Percentiles rank a stretch among this genome's conserved stretches.
Evolutionary conservation across 2,113 vertebrate genomes (phyloP).

Genomic region (Stomatorhinus ivindoensis): DNA sequence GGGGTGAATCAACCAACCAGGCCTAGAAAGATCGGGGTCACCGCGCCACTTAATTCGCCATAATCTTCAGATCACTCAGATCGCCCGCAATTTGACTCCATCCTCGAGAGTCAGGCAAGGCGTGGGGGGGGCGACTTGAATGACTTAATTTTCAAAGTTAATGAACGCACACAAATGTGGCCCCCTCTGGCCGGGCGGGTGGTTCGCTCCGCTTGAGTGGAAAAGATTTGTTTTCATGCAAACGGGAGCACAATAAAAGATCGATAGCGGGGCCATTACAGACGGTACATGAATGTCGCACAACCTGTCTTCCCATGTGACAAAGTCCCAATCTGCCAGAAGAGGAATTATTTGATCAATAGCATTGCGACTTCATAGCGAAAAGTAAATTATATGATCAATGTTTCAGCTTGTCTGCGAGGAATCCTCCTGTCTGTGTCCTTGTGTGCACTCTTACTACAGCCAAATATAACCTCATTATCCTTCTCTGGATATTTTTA

Average conservation of each 20-base stretch:
- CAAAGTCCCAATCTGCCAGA: slow-evolving; percentile 49
- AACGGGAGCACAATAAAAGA: slow-evolving; percentile 43
- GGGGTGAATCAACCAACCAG: slow-evolving; percentile 41
- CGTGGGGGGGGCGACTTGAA: slow-evolving; percentile 28
- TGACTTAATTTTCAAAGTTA: slow-evolving; percentile 48
- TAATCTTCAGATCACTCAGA: slow-evolving; percentile 57
- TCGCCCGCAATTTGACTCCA: slow-evolving; percentile 34
- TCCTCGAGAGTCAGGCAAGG: slow-evolving; percentile 33
- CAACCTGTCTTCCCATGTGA: slow-evolving; percentile 62
- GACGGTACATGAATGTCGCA: slow-evolving; percentile 55
- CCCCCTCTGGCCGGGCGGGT: slow-evolving; percentile 29
- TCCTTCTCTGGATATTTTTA: neutral
- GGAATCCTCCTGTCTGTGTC: neutral
- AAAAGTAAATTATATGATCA: slow-evolving; percentile 73
- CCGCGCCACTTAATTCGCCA: slow-evolving; percentile 53
- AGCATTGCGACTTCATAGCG: slow-evolving; percentile 58
- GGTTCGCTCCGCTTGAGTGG: slow-evolving; percentile 36
- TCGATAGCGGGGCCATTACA: slow-evolving; percentile 63
- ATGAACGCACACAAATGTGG: slow-evolving; percentile 44
- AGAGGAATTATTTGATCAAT: slow-evolving; percentile 69
- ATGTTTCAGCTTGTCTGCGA: slow-evolving; percentile 41
- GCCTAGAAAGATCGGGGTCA: slow-evolving; percentile 58
- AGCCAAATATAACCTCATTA: neutral
- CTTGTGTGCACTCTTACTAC: neutral
- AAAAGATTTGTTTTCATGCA: slow-evolving; percentile 59